Percentiles rank a stretch among this genome's conserved stretches.
Evolutionary conservation across 1,140 invertebrate species (phyloP).

Genomic region (Lasioglossum baleicum): DNA sequence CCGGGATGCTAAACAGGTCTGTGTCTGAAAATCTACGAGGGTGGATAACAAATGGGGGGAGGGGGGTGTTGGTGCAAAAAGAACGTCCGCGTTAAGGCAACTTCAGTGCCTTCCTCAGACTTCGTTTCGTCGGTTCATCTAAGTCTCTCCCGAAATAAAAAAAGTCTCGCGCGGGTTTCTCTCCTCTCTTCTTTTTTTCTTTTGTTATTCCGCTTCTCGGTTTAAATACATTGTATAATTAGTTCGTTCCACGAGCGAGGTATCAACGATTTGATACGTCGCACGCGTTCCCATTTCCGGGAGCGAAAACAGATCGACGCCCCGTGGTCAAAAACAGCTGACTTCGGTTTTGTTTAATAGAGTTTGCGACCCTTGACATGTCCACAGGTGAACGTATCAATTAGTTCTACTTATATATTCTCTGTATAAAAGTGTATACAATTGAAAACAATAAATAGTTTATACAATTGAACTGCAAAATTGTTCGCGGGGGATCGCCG

Average conservation of each 20-base stretch:
- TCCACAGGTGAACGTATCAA: not conserved
- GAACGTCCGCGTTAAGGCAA: constrained; percentile 12
- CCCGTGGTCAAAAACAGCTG: not conserved
- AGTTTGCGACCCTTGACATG: not conserved
- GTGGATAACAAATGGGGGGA: constrained; percentile 33
- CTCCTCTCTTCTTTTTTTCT: not conserved
- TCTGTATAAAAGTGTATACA: constrained; percentile 6
- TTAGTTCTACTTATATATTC: not conserved
- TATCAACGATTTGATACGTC: not conserved
- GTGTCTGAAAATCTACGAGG: constrained; percentile 60
- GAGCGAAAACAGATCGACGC: not conserved
- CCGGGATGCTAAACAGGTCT: constrained; percentile 69
- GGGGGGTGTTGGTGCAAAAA: constrained; percentile 28
- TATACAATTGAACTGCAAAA: not conserved
- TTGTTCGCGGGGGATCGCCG: not conserved
- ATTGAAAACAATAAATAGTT: constrained; percentile 6
- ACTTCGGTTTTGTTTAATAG: not conserved
- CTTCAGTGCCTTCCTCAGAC: constrained; percentile 1
- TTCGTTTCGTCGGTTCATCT: constrained; percentile 9
- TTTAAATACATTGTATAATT: too few relatives aligned
- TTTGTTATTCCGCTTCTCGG: too few relatives aligned
- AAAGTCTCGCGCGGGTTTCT: constrained; percentile 2
- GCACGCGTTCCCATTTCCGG: not conserved
- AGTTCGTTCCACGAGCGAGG: not conserved
- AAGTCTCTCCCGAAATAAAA: not conserved